A percentile compares a stretch with the other conserved stretches of the same genome.
These are phyloP conservation scores for Drosophila multiciliata DNA, from an alignment of 2,888 invertebrate genomes.

Conservation along the genomic window DNA sequence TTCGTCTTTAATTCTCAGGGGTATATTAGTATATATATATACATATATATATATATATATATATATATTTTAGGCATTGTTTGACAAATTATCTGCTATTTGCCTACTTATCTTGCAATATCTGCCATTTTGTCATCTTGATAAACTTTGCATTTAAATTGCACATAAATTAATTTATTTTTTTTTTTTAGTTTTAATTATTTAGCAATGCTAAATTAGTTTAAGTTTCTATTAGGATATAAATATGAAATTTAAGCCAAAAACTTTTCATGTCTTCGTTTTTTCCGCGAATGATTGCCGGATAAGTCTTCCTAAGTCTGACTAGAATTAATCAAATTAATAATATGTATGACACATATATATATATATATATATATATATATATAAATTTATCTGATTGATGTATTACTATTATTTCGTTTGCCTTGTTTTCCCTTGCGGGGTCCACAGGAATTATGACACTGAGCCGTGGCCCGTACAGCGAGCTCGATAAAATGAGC, in stretches of 20 bases:
- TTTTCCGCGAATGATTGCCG: not conserved
- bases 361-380: not conserved
- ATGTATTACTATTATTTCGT: not conserved
- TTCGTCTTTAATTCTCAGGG: not conserved
- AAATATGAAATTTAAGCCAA: not conserved
- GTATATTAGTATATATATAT: not conserved
- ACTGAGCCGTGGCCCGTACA: constrained; percentile 98
- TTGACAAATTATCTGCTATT: not conserved
- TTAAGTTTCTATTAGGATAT: not conserved
- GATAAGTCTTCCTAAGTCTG: not conserved
- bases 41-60: no score
- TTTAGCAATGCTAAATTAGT: not conserved
- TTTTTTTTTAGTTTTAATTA: not conserved
- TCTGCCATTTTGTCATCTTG: not conserved
- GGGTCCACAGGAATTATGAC: constrained; percentile 94
- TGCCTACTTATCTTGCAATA: not conserved
- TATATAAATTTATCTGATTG: not conserved
- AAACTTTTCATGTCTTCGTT: not conserved
- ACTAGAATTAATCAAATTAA: not conserved
- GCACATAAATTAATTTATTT: not conserved
- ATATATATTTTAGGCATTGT: not conserved
- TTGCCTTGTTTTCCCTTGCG: not conserved
- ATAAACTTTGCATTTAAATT: not conserved
- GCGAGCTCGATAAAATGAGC: constrained; percentile 99
- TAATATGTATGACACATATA: not conserved